Conservation (phyloP, 2,888 invertebrate genomes). For the Trypoxylon attenuatum region DNA sequence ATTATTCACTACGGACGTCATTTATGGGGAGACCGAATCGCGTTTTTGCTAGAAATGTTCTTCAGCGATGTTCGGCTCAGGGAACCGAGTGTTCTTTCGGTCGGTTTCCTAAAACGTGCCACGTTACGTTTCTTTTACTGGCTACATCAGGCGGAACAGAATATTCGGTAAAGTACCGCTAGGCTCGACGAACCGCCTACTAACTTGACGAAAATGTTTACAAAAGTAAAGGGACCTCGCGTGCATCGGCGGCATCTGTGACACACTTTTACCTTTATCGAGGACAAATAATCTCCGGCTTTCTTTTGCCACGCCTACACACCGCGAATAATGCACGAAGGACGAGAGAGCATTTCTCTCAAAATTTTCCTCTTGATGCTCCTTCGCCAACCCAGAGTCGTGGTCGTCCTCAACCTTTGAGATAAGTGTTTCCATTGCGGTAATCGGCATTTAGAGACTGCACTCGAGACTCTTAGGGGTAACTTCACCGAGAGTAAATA, state of each 20-base stretch:
- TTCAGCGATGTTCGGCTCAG: too few species aligned
- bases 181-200: not conserved
- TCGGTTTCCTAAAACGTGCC: too few species aligned
- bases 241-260: not conserved
- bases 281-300: slow-evolving; percentile 22
- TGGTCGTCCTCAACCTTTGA: not conserved
- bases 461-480: too few species aligned
- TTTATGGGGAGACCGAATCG: too few species aligned
- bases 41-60: too few species aligned
- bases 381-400: slow-evolving; percentile 10
- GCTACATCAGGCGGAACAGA: not conserved
- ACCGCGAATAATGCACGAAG: not conserved
- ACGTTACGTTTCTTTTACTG: not conserved
- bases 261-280: slow-evolving; percentile 9
- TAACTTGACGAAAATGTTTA: not conserved
- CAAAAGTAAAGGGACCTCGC: not conserved
- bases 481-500: too few species aligned
- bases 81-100: too few species aligned
- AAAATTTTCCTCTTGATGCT: slow-evolving; percentile 22
- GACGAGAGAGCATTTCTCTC: slow-evolving; percentile 3
- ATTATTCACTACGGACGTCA: too few species aligned
- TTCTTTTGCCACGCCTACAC: slow-evolving; percentile 9
- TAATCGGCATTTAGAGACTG: slow-evolving; percentile 26
- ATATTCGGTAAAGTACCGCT: slow-evolving; percentile 2
- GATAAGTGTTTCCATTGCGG: slow-evolving; percentile 19